Evolutionary conservation across 1,140 invertebrate species (phyloP).

Genomic region (Procambarus clarkii): DNA sequence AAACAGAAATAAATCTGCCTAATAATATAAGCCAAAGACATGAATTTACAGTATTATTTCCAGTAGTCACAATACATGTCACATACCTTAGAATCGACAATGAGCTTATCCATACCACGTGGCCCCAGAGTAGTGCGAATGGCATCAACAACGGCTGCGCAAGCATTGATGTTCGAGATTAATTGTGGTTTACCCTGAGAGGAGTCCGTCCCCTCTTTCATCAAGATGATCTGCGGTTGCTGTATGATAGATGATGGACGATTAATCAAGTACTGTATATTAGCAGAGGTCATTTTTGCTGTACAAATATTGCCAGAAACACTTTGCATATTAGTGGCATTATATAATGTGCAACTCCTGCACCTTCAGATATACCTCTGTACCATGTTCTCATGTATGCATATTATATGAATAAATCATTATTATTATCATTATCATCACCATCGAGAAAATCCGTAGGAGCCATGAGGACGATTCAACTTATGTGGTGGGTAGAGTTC

Average conservation of each 20-base stretch:
- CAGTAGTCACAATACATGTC: background rate
- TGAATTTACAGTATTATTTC: background rate
- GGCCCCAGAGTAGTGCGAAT: conserved; percentile 98
- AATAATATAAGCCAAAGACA: background rate
- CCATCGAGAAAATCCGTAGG: too few relatives aligned
- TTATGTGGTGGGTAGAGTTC: too few relatives aligned
- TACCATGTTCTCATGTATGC: too few relatives aligned
- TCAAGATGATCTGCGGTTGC: conserved; percentile 98
- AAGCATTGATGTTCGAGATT: conserved; percentile 99
- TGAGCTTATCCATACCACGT: conserved; percentile 99
- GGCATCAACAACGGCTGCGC: conserved; percentile 95
- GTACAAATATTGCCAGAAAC: too few relatives aligned
- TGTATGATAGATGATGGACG: conserved; percentile 75
- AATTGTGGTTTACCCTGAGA: conserved; percentile 97
- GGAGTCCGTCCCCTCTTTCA: conserved; percentile 98
- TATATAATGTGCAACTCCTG: too few relatives aligned
- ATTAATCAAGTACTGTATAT: too few relatives aligned
- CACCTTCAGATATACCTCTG: too few relatives aligned
- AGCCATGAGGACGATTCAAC: too few relatives aligned
- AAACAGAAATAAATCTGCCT: background rate
- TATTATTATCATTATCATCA: too few relatives aligned
- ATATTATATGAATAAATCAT: too few relatives aligned
- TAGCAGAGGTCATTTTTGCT: too few relatives aligned
- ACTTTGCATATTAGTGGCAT: too few relatives aligned
- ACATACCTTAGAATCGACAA: conserved; percentile 85